A percentile compares a stretch with the other conserved stretches of the same genome.
phyloP scores from a whole-genome alignment of 2,888 invertebrate genomes.

The Psylliodes chrysocephalus region DNA sequence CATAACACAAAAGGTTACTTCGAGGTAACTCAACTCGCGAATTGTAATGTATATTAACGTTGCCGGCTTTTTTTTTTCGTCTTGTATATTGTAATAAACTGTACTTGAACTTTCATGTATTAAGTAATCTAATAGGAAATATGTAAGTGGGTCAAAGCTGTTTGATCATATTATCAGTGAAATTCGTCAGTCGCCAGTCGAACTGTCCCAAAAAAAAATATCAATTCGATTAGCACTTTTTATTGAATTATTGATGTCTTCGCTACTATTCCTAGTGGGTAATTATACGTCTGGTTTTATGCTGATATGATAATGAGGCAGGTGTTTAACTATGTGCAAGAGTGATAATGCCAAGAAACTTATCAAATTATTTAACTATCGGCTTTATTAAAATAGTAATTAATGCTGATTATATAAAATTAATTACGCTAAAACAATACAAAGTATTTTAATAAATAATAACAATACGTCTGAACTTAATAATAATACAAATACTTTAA shows the following conservation, averaged over 20 bases:
- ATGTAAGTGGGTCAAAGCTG: constrained; percentile 34
- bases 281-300: neutral
- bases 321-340: too few relatives aligned
- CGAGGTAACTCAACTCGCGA: neutral
- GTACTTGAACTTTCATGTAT: constrained; percentile 22
- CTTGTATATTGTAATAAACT: neutral
- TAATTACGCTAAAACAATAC: too few relatives aligned
- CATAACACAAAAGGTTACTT: too few relatives aligned
- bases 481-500: too few relatives aligned
- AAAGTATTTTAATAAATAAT: too few relatives aligned
- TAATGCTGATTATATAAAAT: too few relatives aligned
- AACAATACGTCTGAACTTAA: too few relatives aligned
- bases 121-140: constrained; percentile 28
- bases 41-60: neutral
- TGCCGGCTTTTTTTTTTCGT: neutral
- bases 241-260: neutral
- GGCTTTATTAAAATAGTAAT: too few relatives aligned
- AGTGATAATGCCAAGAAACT: too few relatives aligned
- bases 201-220: neutral
- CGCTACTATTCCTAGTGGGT: neutral
- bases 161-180: constrained; percentile 25
- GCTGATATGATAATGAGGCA: neutral
- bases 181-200: constrained; percentile 21
- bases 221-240: neutral
- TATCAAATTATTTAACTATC: too few relatives aligned